Evolutionary conservation across 2,888 invertebrate genomes (phyloP), one percentile per base, ranked within the genome.

Genomic region (Polietes domitor): DNA sequence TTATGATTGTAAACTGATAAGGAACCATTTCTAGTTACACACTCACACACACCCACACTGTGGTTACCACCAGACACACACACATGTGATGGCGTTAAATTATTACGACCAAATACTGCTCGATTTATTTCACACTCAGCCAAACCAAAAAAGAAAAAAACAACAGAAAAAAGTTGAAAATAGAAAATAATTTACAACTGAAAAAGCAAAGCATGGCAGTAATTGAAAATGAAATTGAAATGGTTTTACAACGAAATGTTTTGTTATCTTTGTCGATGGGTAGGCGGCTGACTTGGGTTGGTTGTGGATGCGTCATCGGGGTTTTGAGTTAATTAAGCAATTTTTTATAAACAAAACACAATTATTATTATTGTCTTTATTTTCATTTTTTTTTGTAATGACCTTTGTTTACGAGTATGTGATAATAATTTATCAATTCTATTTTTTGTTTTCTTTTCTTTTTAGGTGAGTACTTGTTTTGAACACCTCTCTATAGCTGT

Each of bases 1-100:
- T 83, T 80, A 83, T 80, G 77, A 83, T 80, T 74, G 47, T n/a
- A 55, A 63, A 37, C 53, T 83, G 83, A 80, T 83, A 80, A 83
- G 70, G 58, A 68, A 47, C 2, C 10, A 24, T 37, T 61, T 37
- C 21, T 41, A 65, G 65, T 41, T 7, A 17, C 28, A 68, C 68
- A 41, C 58, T 12, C 58, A 26, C 12, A 26, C 17, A n/a, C n/a
- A 15, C 50, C 17, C 15, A n/a, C 32, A 63, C 26, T 5, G 19
- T n/a, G n/a, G 55, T 15, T 32, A 1, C 26, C 26, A 15, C 5
- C 55, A 6, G 21, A 58, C 58, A 17, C 5, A 50, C 17, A 17
- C 50, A 58, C 43, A 68, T 24, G 68, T 43, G 43, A 68, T 68
- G 68, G 43, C 68, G 43, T 68, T 68, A 68, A 68, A 68, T 68